A percentile compares a stretch with the other conserved stretches of the same genome.
Conservation (phyloP, 2,113 vertebrate genomes). For the Perognathus longimembris region DNA sequence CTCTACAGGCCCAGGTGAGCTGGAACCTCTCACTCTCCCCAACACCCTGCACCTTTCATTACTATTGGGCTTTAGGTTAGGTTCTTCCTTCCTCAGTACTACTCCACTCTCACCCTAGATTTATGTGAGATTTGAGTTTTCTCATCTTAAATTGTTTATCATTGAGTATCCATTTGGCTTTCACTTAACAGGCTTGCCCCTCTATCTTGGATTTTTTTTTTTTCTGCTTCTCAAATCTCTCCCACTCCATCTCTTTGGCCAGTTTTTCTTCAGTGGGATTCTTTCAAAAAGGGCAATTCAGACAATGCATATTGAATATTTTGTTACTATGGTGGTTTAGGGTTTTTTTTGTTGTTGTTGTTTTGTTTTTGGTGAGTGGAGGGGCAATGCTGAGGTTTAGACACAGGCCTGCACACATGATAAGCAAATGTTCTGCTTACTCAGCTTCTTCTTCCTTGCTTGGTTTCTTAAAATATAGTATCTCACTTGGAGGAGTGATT, state of each 20-base stretch:
- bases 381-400: background rate
- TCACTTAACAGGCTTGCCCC: background rate
- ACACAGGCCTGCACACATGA: background rate
- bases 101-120: background rate
- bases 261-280: background rate
- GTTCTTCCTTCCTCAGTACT: background rate
- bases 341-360: background rate
- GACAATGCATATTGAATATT: background rate
- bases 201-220: background rate
- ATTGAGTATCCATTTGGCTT: background rate
- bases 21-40: background rate
- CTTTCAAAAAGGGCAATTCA: background rate
- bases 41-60: background rate
- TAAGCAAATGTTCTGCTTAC: background rate
- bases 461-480: background rate
- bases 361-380: background rate
- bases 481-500: background rate
- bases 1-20: slow-evolving; percentile 51
- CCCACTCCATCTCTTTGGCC: background rate
- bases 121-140: background rate
- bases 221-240: background rate
- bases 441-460: background rate
- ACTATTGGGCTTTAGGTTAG: background rate
- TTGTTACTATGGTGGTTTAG: background rate
- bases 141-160: background rate